Conservation (phyloP, 2,797 vertebrate genomes). For the Gadopsis marmoratus region DNA sequence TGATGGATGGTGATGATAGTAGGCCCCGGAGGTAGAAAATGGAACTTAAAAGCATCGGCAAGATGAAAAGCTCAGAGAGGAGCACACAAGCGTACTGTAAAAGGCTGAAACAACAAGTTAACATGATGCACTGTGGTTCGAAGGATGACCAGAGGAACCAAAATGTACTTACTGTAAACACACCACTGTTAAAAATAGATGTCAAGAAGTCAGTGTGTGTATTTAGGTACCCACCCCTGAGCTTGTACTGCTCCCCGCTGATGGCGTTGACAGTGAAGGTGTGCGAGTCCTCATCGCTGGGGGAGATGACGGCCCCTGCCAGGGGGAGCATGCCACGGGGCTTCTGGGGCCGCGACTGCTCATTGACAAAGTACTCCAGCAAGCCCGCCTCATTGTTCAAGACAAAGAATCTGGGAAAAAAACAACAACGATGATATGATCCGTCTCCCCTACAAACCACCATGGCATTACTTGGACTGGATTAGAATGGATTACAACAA, state of each 20-base stretch:
- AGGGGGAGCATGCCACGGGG: constrained; percentile 94
- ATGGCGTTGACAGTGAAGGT: constrained; percentile 98
- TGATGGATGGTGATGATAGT: constrained; percentile 54
- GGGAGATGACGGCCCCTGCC: constrained; percentile 97
- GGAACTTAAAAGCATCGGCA: background rate
- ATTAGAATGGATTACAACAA: constrained; percentile 27
- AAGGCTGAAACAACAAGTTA: background rate
- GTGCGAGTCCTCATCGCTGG: constrained; percentile 98
- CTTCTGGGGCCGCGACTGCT: constrained; percentile 94
- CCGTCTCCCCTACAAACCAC: background rate
- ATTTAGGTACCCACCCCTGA: constrained; percentile 87
- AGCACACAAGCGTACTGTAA: background rate
- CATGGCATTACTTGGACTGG: background rate
- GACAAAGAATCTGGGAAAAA: constrained; percentile 92
- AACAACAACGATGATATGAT: background rate
- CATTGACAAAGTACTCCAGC: constrained; percentile 98
- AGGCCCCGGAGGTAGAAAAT: constrained; percentile 13
- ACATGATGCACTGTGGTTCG: background rate
- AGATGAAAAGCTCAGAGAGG: background rate
- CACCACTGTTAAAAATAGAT: background rate
- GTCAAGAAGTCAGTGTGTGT: background rate
- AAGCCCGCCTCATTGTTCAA: constrained; percentile 96
- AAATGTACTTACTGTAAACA: background rate
- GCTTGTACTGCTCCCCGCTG: constrained; percentile 98
- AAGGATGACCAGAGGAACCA: background rate